Conservation (phyloP, 1,140 invertebrate species). For the silkworm (Bombyx mori) region DNA sequence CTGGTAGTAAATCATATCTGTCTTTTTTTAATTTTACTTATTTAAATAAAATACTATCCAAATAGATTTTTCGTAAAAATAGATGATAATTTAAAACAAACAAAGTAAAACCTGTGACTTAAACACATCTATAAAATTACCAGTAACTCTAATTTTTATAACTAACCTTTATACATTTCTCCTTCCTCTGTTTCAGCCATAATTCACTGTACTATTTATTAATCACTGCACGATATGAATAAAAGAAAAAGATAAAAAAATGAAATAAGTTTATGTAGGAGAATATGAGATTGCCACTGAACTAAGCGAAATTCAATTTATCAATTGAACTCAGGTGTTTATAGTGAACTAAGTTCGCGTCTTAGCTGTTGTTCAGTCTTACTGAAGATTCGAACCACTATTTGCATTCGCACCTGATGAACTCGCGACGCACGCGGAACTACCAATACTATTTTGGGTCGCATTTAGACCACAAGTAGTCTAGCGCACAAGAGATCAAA, state of each 20-base stretch:
- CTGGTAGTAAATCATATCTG: no score
- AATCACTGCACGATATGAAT: not conserved
- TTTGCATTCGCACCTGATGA: slow-evolving; percentile 50
- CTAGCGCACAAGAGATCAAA: slow-evolving; percentile 54
- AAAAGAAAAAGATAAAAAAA: not conserved
- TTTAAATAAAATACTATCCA: no score
- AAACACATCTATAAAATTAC: no score
- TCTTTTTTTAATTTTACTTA: no score
- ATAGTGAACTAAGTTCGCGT: slow-evolving; percentile 12
- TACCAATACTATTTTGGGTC: slow-evolving; percentile 55
- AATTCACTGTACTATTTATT: not conserved
- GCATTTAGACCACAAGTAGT: slow-evolving; percentile 56
- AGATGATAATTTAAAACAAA: no score
- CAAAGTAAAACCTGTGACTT: no score
- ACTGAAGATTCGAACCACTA: slow-evolving; percentile 9
- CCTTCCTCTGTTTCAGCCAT: slow-evolving; percentile 17
- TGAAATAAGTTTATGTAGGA: no score
- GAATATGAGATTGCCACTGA: no score
- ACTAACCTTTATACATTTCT: slow-evolving; percentile 20
- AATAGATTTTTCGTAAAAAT: no score
- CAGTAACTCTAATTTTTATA: no score
- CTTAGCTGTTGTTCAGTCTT: slow-evolving; percentile 7
- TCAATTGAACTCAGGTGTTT: no score
- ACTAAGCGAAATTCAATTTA: no score
- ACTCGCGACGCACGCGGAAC: slow-evolving; percentile 55